Base-by-base conservation (phyloP, 2,113 vertebrate species). In the Dromiciops gliroides region DNA sequence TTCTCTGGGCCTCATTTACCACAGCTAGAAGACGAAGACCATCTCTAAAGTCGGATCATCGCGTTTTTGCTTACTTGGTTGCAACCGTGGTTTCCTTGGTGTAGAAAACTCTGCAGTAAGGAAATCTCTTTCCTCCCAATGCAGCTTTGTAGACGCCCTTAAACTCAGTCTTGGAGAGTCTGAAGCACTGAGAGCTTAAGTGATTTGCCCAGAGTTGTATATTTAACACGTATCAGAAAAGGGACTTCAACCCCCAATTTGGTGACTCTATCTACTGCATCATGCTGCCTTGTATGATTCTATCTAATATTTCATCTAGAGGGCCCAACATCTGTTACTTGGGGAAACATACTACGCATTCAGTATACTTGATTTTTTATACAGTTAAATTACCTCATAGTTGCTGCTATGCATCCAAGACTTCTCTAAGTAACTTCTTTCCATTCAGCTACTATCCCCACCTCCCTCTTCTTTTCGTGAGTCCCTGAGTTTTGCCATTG, bases 371-470 rank as follows among this genome's bases (percentile, higher is more conserved):
- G 8, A 88, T 93, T 31, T 90, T 95, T 88, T 89, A 16, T 67
- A 49, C 50, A 95, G 52, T 92, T 94, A 92, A 31, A 37, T 91
- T 89, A 90, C 93, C 90, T 96, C 26, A 90, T 22, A 94, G 90
- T 67, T 95, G 60, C 50, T 83, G 56, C 51, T 92, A 56, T 83
- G 60, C 88, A 50, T 0, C 51, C 44, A 22, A 44, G 67, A 83
- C 19, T 75, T 89, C 94, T 94, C 53, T 48, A 91, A 92, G 94
- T 25, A 90, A n/a, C 94, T 91, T 95, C 90, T 51, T 50, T 11
- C 92, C 48, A 28, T 88, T 95, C 52, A 91, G n/a, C 23, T 50
- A 89, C 94, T 53, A 48, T 89, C 23, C 48, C 67, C 50, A 89
- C 47, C 90, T 56, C 91, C 51, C 56, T 92, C 93, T 94, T 53